Percentiles rank a stretch among this genome's conserved stretches.
These are phyloP conservation scores for Eumeta japonica DNA, from an alignment of 1,140 invertebrate species.

Conservation along the genomic window DNA sequence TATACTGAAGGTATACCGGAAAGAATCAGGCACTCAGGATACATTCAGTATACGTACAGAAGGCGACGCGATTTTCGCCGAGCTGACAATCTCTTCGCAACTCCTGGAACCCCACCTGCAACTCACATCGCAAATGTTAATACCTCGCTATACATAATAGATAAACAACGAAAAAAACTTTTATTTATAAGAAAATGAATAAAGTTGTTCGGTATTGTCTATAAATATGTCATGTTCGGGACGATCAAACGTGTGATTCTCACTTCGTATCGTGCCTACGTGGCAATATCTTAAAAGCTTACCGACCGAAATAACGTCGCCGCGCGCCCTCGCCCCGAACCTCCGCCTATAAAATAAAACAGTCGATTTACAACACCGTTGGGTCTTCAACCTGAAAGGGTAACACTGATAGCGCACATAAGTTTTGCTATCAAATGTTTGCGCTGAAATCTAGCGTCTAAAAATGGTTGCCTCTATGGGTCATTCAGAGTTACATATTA, in stretches of 20 bases:
- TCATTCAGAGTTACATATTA: too few species aligned
- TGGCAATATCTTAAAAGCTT: constrained; percentile 41
- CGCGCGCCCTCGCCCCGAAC: constrained; percentile 20
- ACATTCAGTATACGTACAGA: constrained; percentile 99
- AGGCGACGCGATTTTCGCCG: constrained; percentile 75
- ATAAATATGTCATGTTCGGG: too few species aligned
- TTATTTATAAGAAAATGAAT: too few species aligned
- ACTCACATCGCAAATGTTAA: too few species aligned
- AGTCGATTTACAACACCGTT: constrained; percentile 47
- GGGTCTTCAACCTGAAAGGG: constrained; percentile 35
- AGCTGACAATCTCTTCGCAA: too few species aligned
- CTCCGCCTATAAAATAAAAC: constrained; percentile 55
- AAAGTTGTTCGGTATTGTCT: too few species aligned
- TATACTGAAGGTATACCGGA: constrained; percentile 99
- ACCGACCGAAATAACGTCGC: constrained; percentile 21
- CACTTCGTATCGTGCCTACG: constrained; percentile 20
- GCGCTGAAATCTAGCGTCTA: constrained; percentile 7
- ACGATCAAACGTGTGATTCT: constrained; percentile 18
- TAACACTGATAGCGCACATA: constrained; percentile 38
- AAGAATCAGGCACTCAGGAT: constrained; percentile 93
- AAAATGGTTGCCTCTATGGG: too few species aligned
- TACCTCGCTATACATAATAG: too few species aligned
- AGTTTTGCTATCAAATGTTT: constrained; percentile 19
- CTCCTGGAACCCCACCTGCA: too few species aligned
- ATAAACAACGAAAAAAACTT: too few species aligned